Conservation (phyloP, 2,888 invertebrate genomes). For the Nipponacmea schrenckii region DNA sequence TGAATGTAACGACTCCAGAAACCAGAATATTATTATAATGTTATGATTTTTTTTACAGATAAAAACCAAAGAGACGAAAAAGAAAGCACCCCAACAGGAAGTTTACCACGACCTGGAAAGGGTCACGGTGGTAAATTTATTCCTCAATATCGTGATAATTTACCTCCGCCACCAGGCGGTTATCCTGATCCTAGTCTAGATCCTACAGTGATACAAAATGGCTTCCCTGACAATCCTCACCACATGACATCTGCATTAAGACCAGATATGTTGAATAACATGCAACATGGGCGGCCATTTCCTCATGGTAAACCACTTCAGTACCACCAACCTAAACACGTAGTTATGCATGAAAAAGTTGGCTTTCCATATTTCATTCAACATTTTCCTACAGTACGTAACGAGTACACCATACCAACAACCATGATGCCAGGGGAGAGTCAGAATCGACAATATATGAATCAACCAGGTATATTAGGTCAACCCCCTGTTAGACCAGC, state of each 20-base stretch:
- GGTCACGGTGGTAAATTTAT: background rate
- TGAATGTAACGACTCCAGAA: no score
- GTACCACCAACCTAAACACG: background rate
- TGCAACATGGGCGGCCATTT: background rate
- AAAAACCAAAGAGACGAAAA: background rate
- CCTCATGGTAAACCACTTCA: background rate
- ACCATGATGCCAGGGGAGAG: background rate
- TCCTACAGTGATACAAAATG: background rate
- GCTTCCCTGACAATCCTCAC: background rate
- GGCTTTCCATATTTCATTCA: background rate
- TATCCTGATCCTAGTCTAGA: background rate
- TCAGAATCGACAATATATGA: background rate
- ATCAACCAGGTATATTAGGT: background rate
- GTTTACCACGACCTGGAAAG: background rate
- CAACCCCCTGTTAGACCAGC: slow-evolving; percentile 1
- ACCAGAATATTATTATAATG: no score
- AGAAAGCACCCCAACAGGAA: background rate
- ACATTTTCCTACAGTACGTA: background rate
- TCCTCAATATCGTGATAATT: background rate
- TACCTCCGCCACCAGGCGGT: background rate
- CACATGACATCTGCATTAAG: background rate
- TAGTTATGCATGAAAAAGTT: background rate
- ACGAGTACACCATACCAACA: background rate
- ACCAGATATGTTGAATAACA: slow-evolving; percentile 1
- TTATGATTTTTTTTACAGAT: background rate